These are phyloP conservation scores for Alcis repandata DNA, from an alignment of 2,888 invertebrate genomes.

Conservation along the genomic window DNA sequence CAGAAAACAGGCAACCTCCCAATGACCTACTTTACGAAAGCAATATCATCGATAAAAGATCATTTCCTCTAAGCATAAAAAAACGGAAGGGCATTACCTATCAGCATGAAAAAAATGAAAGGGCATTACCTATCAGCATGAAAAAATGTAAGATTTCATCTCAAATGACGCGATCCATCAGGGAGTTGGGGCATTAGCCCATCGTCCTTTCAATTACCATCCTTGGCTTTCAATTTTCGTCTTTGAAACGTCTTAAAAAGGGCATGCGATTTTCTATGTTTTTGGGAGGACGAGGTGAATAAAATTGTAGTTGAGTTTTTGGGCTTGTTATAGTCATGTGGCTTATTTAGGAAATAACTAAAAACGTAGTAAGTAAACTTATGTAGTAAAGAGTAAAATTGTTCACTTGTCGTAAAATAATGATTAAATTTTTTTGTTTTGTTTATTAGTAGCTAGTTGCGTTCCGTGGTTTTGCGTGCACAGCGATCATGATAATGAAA, in stretches of 20 bases:
- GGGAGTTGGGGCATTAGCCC: conserved; percentile 77
- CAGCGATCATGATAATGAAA: too few relatives aligned
- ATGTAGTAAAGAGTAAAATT: too few relatives aligned
- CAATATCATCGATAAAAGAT: conserved; percentile 48
- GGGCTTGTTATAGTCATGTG: background rate
- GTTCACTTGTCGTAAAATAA: too few relatives aligned
- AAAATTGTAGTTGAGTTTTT: conserved; percentile 34
- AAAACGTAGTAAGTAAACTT: too few relatives aligned
- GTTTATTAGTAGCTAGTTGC: too few relatives aligned
- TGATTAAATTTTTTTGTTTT: too few relatives aligned
- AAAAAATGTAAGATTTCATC: conserved; percentile 70
- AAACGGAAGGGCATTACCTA: conserved; percentile 56
- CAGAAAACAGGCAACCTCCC: conserved; percentile 21
- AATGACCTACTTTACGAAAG: conserved; percentile 45
- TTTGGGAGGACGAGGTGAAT: conserved; percentile 55
- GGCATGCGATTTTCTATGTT: conserved; percentile 63
- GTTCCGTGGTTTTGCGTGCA: too few relatives aligned
- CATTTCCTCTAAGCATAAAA: conserved; percentile 54
- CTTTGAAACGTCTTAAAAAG: conserved; percentile 75
- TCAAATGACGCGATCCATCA: conserved; percentile 81
- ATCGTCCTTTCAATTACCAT: conserved; percentile 82
- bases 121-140: conserved; percentile 50
- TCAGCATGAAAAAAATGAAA: conserved; percentile 64
- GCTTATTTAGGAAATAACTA: background rate
- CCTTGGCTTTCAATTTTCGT: conserved; percentile 85